A percentile compares a stretch with the other conserved stretches of the same genome.
These are phyloP conservation scores for Eumaeus atala DNA, from an alignment of 1,140 invertebrate genomes.

Conservation along the genomic window DNA sequence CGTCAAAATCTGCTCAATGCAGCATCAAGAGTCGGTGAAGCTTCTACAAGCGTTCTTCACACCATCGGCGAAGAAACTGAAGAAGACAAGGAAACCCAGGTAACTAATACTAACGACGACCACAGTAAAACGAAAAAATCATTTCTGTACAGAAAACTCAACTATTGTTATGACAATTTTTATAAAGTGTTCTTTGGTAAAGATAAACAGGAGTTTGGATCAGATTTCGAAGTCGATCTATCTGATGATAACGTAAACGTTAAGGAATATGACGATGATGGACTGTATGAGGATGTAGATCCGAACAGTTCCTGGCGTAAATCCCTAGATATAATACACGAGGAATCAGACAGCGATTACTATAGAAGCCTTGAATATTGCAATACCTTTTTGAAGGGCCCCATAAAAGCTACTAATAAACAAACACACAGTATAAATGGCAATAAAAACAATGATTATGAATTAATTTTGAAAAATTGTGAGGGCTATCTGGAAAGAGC, in stretches of 20 bases:
- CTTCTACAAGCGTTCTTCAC: conserved; percentile 93
- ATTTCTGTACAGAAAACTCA: conserved; percentile 60
- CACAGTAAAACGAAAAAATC: conserved; percentile 47
- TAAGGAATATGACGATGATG: conserved; percentile 51
- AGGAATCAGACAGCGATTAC: conserved; percentile 70
- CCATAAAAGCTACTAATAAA: conserved; percentile 3
- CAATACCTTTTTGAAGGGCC: conserved; percentile 35
- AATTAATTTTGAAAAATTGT: conserved; percentile 47
- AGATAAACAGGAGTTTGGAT: conserved; percentile 36
- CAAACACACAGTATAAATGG: conserved; percentile 12
- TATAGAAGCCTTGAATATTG: conserved; percentile 62
- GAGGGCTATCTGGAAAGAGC: conserved; percentile 46
- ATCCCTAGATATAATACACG: conserved; percentile 61
- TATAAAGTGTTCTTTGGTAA: conserved; percentile 63
- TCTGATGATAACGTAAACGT: conserved; percentile 23
- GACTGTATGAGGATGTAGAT: conserved; percentile 68
- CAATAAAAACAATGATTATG: conserved; percentile 32
- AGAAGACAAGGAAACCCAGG: conserved; percentile 83
- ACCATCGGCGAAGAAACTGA: conserved; percentile 95
- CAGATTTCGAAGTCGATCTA: conserved; percentile 37
- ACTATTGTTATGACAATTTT: conserved; percentile 70
- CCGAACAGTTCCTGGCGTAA: conserved; percentile 41
- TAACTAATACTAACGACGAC: conserved; percentile 40
- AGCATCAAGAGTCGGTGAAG: conserved; percentile 95
- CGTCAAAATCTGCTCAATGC: conserved; percentile 94